Evolutionary conservation across 2,113 vertebrate species (phyloP), one percentile per base, ranked within the genome.

Genomic region (Rhinopithecus roxellana): DNA sequence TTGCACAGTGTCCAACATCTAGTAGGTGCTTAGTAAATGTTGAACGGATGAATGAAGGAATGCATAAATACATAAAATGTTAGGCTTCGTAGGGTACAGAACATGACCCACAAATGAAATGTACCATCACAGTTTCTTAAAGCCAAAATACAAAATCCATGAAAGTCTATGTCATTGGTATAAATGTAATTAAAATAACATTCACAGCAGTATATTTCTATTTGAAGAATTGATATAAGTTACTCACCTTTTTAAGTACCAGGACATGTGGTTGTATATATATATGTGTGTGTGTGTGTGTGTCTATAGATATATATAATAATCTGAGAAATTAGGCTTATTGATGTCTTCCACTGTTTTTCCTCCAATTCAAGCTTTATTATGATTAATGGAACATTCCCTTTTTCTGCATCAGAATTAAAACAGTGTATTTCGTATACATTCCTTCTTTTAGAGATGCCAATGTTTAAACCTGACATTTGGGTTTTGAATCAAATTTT

Each of bases 111-210:
- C 13, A 67, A 72, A 43, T 57, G 45, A 89, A 69, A 85, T 77
- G 5, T 32, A 80, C 69, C 72, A 59, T 86, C 23, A 81, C 1
- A 43, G 50, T 89, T 97, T 85, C 69, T 92, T 90, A 92, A 92
- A 79, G 20, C 23, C 16, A 83, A 82, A 10, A 69, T 61, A 74
- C 8, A 69, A 97, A 89, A 89, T 69, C 80, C 6, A 25, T 78
- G 35, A 81, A 64, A 59, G 2, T 81, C 67, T 59, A 20, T n/a
- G 74, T 50, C 32, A 67, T 18, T n/a, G 6, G 30, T 35, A 55
- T 57, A 94, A 93, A 95, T 84, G 43, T 95, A 43, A 92, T 90
- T 96, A 89, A 92, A 86, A 87, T 89, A 11, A 80, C 55, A 81
- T 70, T 95, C 40, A 59, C 1, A 78, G 18, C 13, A 89, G 61